Evolutionary conservation across 2,797 vertebrate genomes (phyloP).

Genomic region (Arnoldichthys spilopterus): DNA sequence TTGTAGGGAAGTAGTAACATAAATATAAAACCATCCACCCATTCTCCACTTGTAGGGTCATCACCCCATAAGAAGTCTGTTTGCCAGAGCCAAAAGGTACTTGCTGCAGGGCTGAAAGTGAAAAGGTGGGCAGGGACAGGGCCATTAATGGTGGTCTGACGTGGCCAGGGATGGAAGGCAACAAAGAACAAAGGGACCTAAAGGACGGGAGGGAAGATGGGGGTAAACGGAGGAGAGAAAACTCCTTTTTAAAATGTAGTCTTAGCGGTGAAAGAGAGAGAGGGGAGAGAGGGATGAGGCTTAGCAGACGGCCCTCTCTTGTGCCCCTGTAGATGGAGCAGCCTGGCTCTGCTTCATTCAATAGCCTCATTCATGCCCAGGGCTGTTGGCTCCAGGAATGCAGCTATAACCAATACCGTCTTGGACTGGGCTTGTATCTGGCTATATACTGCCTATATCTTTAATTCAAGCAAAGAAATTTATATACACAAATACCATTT

Average conservation of each 20-base stretch:
- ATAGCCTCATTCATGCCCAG: slow-evolving; percentile 74
- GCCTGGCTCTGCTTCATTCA: slow-evolving; percentile 62
- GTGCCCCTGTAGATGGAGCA: slow-evolving; percentile 47
- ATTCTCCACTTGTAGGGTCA: background rate
- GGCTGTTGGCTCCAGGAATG: slow-evolving; percentile 67
- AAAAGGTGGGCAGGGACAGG: slow-evolving; percentile 37
- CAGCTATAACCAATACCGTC: slow-evolving; percentile 43
- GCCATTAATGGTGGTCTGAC: slow-evolving; percentile 42
- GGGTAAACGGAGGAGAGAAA: slow-evolving; percentile 26
- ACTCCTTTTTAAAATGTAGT: slow-evolving; percentile 36
- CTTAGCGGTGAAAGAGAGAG: slow-evolving; percentile 22
- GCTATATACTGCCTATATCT: background rate
- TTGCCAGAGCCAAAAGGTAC: slow-evolving; percentile 46
- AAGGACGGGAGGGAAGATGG: slow-evolving; percentile 20
- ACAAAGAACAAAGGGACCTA: slow-evolving; percentile 53
- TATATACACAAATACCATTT: background rate
- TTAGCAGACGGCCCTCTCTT: slow-evolving; percentile 42
- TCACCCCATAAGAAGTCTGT: slow-evolving; percentile 1
- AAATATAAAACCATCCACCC: no score
- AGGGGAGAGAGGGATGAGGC: slow-evolving; percentile 43
- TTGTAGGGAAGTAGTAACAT: no score
- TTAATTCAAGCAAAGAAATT: slow-evolving; percentile 6
- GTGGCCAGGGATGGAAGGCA: slow-evolving; percentile 41
- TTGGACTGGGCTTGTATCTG: slow-evolving; percentile 9
- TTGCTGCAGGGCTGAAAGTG: slow-evolving; percentile 41